A percentile compares a stretch with the other conserved stretches of the same genome.
Conservation (phyloP, 2,888 invertebrate genomes). For the Scelioninae gen. 2 region DNA sequence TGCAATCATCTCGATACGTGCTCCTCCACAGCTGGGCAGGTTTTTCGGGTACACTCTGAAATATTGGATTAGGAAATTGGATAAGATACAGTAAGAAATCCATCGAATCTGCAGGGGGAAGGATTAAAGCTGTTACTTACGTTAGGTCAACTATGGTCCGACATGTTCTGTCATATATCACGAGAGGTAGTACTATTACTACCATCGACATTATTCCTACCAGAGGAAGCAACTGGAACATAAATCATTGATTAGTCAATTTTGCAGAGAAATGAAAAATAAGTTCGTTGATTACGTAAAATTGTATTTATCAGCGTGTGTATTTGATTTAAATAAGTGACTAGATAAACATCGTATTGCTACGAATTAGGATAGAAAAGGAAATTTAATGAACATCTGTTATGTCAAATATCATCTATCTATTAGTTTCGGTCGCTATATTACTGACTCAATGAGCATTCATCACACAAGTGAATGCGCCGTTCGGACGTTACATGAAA, state of each 20-base stretch:
- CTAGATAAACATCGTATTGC: background rate
- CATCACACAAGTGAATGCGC: too few relatives aligned
- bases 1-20: conserved; percentile 68
- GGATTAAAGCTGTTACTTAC: conserved; percentile 66
- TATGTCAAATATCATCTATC: too few relatives aligned
- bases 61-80: background rate
- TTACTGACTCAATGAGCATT: too few relatives aligned
- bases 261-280: too few relatives aligned
- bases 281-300: too few relatives aligned
- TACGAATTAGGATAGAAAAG: too few relatives aligned
- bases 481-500: too few relatives aligned
- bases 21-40: conserved; percentile 55
- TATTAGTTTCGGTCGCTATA: too few relatives aligned
- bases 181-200: conserved; percentile 60
- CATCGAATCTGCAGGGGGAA: background rate
- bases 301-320: background rate
- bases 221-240: conserved; percentile 68
- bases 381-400: too few relatives aligned
- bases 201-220: conserved; percentile 58
- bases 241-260: background rate
- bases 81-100: background rate
- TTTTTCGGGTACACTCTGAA: conserved; percentile 9
- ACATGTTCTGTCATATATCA: conserved; percentile 66
- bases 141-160: conserved; percentile 71
- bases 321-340: background rate